A percentile compares a stretch with the other conserved stretches of the same genome.
phyloP scores from a whole-genome alignment of 2,113 vertebrate genomes.

The Dasyprocta punctata region DNA sequence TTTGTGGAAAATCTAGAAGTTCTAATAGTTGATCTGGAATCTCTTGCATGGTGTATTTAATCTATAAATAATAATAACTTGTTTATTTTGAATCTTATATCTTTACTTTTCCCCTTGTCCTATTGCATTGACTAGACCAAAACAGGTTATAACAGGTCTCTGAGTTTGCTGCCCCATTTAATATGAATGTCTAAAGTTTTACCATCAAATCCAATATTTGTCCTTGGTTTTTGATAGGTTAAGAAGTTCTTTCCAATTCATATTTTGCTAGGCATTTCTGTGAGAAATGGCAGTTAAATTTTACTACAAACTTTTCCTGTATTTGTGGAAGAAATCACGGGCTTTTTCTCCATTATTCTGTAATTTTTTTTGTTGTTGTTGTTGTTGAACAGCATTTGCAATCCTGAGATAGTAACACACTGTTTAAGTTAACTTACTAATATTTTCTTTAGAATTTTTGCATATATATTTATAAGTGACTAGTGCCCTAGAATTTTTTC shows the following conservation, averaged over 20 bases:
- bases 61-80: not conserved
- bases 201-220: not conserved
- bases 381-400: not conserved
- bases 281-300: not conserved
- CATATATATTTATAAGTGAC: not conserved
- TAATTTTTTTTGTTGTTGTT: no score
- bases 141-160: not conserved
- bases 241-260: conserved; percentile 7
- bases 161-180: not conserved
- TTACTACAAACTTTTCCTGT: not conserved
- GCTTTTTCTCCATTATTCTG: not conserved
- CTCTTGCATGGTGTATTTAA: not conserved
- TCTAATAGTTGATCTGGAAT: not conserved
- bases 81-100: not conserved
- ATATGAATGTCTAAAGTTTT: not conserved
- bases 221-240: not conserved
- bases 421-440: not conserved
- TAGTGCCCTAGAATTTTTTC: not conserved
- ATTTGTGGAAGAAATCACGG: not conserved
- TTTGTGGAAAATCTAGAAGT: not conserved
- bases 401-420: not conserved
- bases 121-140: not conserved
- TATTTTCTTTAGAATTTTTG: not conserved
- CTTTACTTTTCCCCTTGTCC: not conserved
- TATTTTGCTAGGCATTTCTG: not conserved